Conservation (phyloP, 2,113 vertebrate species). For the Microtus pennsylvanicus region DNA sequence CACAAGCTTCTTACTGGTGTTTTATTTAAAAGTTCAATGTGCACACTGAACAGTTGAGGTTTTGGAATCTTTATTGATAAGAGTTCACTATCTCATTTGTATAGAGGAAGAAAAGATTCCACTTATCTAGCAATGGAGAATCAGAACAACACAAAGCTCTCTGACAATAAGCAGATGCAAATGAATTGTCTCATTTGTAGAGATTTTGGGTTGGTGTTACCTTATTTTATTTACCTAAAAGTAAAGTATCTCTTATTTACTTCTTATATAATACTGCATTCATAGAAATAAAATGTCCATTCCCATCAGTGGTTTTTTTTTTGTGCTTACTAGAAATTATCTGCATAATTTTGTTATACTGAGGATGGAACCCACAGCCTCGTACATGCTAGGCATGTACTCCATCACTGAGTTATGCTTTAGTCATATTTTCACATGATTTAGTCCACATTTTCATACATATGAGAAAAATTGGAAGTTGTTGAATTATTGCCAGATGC, state of each 20-base stretch:
- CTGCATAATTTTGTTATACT: neutral
- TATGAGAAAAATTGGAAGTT: constrained; percentile 39
- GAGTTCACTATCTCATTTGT: neutral
- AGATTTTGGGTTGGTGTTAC: constrained; percentile 8
- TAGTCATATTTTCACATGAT: neutral
- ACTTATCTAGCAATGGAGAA: neutral
- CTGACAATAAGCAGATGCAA: neutral
- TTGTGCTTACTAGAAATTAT: neutral
- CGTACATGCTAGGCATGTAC: neutral
- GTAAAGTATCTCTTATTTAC: constrained; percentile 34
- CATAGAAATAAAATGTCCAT: constrained; percentile 41
- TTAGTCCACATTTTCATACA: constrained; percentile 26
- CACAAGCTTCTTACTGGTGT: neutral
- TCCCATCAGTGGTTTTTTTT: neutral
- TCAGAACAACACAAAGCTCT: constrained; percentile 12
- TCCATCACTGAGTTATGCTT: neutral
- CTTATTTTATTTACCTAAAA: constrained; percentile 59
- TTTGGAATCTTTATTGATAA: constrained; percentile 52
- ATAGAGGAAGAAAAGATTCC: neutral
- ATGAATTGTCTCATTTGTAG: neutral
- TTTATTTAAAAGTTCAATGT: constrained; percentile 12
- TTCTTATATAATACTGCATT: constrained; percentile 1
- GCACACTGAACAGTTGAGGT: neutral
- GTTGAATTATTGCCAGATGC: constrained; percentile 37
- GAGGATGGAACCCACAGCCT: neutral